Base-by-base conservation (phyloP, 2,797 vertebrate species). In the Epinephelus coioides region DNA sequence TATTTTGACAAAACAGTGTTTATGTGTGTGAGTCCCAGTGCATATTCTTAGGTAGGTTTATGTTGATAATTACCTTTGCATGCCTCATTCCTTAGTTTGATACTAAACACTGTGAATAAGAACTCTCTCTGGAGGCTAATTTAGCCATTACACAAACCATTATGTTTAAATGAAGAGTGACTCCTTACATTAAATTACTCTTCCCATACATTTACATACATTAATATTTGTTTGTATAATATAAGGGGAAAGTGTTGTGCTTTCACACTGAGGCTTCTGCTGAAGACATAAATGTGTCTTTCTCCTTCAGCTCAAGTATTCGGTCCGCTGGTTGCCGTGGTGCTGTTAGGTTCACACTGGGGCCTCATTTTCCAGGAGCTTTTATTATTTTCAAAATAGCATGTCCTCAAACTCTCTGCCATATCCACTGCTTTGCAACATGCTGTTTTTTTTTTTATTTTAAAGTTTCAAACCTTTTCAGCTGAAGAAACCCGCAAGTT, bases 151-250 rank as follows among this genome's bases (percentile, higher is more conserved):
- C 73, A 83, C 79, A 70, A 73, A 49, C 79, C 76, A 86, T 91
- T 90, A 84, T 87, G 74, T 84, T 81, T 61, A 90, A 90, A 90
- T 85, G 83, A 87, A 83, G 70, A 87, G 81, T 82, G 88, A 68
- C 78, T 89, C 70, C 62, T 79, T 60, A 44, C 70, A 76, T 77
- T 75, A 54, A 76, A 76, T 84, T 50, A 70, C 78, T 82, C 40
- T 72, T 54, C 71, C 70, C 81, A 78, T 91, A 62, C 73, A 87
- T 86, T 89, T 88, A 78, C 86, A 89, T 88, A 75, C 82, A 89
- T 81, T 82, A 85, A 30, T 30, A 66, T 83, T 77, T 82, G 72
- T 91, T 83, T 88, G 73, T 43, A 10, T 73, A 78, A 57, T 69
- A 50, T 23, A 30, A 71, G 25, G 7, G 69, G 56, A 63, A 69